These are phyloP conservation scores for Onychostruthus taczanowskii DNA, from an alignment of 2,113 vertebrate genomes.

Conservation along the genomic window DNA sequence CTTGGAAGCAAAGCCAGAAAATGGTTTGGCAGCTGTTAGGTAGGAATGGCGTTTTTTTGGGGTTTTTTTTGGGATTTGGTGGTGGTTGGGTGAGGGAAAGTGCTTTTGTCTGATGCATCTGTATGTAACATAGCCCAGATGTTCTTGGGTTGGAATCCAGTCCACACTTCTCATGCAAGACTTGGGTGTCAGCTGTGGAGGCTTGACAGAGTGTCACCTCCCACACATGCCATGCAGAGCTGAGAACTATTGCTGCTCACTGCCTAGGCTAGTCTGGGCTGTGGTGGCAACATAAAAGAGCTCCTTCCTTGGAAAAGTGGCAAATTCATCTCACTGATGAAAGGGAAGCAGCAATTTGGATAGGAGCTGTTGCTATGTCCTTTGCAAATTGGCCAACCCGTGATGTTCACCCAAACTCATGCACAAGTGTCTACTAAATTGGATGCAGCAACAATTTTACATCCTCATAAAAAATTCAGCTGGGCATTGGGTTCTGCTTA, in stretches of 20 bases:
- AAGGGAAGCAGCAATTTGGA: neutral
- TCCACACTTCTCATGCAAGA: neutral
- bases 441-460: neutral
- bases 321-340: neutral
- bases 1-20: conserved; percentile 74
- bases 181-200: neutral
- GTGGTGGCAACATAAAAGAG: neutral
- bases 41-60: conserved; percentile 51
- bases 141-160: neutral
- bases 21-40: conserved; percentile 82
- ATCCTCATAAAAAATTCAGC: neutral
- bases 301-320: neutral
- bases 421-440: neutral
- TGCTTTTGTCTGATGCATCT: neutral
- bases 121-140: conserved; percentile 5
- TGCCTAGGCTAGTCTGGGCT: neutral
- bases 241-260: neutral
- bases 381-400: neutral
- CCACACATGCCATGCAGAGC: neutral
- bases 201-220: neutral
- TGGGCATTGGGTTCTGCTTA: neutral
- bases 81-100: neutral
- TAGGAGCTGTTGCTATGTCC: neutral
- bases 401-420: rapidly evolving
- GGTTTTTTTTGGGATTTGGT: neutral